Conservation (phyloP, 2,113 vertebrate genomes). For the Caranx ignobilis region DNA sequence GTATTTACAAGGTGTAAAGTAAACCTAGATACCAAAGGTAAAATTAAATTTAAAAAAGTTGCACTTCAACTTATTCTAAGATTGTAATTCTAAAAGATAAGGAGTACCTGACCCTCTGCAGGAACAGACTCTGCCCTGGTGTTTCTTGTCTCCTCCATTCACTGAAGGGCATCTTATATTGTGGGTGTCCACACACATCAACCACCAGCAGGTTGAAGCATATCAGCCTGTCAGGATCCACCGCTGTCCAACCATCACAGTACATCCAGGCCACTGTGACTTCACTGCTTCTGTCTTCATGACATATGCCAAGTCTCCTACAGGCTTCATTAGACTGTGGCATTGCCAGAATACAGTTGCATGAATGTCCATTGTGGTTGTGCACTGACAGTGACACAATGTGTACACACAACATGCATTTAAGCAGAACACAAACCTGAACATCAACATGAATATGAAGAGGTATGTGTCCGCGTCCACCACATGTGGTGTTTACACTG, state of each 20-base stretch:
- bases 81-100: too few relatives aligned
- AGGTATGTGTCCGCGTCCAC: constrained; percentile 16
- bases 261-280: too few relatives aligned
- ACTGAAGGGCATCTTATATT: neutral
- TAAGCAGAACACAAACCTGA: neutral
- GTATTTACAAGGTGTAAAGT: neutral
- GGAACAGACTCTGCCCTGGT: neutral
- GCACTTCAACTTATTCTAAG: neutral
- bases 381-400: neutral
- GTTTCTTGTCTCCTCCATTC: neutral
- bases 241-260: too few relatives aligned
- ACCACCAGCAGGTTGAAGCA: too few relatives aligned
- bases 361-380: too few relatives aligned
- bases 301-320: too few relatives aligned
- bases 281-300: too few relatives aligned
- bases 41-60: neutral
- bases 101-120: too few relatives aligned
- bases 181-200: neutral
- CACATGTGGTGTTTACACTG: constrained; percentile 48
- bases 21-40: neutral
- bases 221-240: neutral
- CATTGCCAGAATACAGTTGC: too few relatives aligned
- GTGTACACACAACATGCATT: neutral
- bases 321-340: too few relatives aligned
- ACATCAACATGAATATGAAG: constrained; percentile 13